Evolutionary conservation across 1,140 invertebrate genomes (phyloP).

Genomic region (Drosophila burlai): DNA sequence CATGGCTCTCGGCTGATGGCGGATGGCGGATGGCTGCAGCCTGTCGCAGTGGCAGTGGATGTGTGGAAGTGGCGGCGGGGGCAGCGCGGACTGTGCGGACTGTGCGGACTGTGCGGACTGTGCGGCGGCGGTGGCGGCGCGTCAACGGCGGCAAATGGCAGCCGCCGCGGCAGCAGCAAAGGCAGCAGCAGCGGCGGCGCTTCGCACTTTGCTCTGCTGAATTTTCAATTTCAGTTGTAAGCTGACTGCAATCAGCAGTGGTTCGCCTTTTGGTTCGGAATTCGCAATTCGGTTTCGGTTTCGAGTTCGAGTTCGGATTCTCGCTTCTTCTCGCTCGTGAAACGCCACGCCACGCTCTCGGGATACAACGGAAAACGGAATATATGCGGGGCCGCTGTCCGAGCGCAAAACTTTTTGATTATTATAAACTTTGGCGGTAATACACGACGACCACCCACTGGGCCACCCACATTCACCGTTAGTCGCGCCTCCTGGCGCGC

Average conservation of each 20-base stretch:
- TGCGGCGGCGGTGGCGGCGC: constrained; percentile 54
- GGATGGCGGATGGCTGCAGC: constrained; percentile 70
- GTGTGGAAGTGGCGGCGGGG: constrained; percentile 7
- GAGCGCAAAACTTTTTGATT: constrained; percentile 47
- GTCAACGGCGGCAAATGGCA: constrained; percentile 41
- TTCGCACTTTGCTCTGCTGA: constrained; percentile 85
- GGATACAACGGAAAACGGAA: constrained; percentile 28
- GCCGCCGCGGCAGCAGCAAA: constrained; percentile 32
- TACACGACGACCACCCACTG: constrained; percentile 27
- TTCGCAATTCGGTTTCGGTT: constrained; percentile 57
- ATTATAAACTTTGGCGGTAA: constrained; percentile 48
- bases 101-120: constrained; percentile 32
- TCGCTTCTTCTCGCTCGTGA: constrained; percentile 31
- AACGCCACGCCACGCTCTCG: constrained; percentile 32
- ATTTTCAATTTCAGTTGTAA: constrained; percentile 85
- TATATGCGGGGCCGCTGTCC: constrained; percentile 54
- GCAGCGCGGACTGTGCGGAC: constrained; percentile 10
- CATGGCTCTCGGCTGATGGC: constrained; percentile 32
- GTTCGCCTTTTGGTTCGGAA: constrained; percentile 66
- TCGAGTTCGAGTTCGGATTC: constrained; percentile 32
- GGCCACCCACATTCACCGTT: constrained; percentile 42
- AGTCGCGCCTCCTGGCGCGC: constrained; percentile 45
- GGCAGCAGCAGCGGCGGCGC: constrained; percentile 54
- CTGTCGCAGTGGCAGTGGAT: constrained; percentile 62
- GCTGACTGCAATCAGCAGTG: constrained; percentile 85